Evolutionary conservation across 2,888 invertebrate species (phyloP).

Genomic region (Muschampia plurimacula): DNA sequence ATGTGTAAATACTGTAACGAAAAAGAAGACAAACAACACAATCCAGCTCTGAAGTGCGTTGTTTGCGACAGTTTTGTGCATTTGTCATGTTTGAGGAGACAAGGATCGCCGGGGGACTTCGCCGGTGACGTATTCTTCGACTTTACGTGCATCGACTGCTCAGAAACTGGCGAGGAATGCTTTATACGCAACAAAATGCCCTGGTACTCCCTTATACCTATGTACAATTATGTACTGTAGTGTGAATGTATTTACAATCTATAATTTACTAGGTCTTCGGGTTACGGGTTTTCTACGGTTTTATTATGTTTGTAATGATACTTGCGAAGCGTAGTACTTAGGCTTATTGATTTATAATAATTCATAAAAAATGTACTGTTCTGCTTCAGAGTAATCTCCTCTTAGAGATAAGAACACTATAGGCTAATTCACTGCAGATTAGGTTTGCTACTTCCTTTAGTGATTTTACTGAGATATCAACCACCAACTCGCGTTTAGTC

Average conservation of each 20-base stretch:
- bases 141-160: conserved; percentile 89
- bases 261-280: too few species aligned
- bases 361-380: too few species aligned
- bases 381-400: too few species aligned
- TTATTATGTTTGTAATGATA: too few species aligned
- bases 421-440: too few species aligned
- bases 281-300: too few species aligned
- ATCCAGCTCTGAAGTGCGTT: conserved; percentile 87
- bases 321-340: too few species aligned
- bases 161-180: conserved; percentile 81
- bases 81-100: conserved; percentile 87
- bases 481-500: too few species aligned
- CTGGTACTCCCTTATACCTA: conserved; percentile 77
- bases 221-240: neutral
- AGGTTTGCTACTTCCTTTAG: too few species aligned
- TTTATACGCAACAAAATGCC: conserved; percentile 88
- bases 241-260: neutral
- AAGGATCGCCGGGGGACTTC: conserved; percentile 89
- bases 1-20: conserved; percentile 87
- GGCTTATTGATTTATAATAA: too few species aligned
- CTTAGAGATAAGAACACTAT: too few species aligned
- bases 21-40: conserved; percentile 80
- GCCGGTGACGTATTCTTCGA: conserved; percentile 91
- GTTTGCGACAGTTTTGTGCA: conserved; percentile 87
- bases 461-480: too few species aligned